A percentile compares a stretch with the other conserved stretches of the same genome.
phyloP scores from a whole-genome alignment of 2,888 invertebrate species.

The Aproaerema taeniolella region DNA sequence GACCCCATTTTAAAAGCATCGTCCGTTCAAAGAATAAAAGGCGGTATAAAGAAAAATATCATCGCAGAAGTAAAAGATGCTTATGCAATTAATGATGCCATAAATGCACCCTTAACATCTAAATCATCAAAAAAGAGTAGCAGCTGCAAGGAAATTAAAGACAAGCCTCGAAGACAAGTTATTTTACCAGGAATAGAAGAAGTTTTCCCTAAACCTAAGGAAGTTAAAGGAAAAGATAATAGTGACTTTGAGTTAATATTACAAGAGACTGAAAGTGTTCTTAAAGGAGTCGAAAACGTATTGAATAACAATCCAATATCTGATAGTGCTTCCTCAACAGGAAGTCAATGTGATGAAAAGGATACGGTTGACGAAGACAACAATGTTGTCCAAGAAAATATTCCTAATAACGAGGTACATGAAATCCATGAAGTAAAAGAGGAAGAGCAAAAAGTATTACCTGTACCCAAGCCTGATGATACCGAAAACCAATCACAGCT shows the following conservation, averaged over 20 bases:
- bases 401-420: background rate
- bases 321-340: background rate
- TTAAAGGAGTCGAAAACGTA: constrained; percentile 33
- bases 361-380: constrained; percentile 15
- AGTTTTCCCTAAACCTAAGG: background rate
- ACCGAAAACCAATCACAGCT: constrained; percentile 9
- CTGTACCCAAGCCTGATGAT: no score
- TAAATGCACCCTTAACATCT: constrained; percentile 56
- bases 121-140: constrained; percentile 35
- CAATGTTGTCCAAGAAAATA: background rate
- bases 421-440: background rate
- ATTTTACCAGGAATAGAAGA: constrained; percentile 21
- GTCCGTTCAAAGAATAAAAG: constrained; percentile 44
- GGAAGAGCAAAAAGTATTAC: no score
- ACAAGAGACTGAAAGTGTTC: constrained; percentile 48
- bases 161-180: constrained; percentile 10
- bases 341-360: constrained; percentile 19
- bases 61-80: constrained; percentile 49
- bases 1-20: constrained; percentile 49
- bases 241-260: constrained; percentile 41
- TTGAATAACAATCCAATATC: background rate
- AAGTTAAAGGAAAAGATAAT: background rate
- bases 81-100: constrained; percentile 52
- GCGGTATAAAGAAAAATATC: constrained; percentile 34
- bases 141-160: constrained; percentile 24